Percentiles rank a stretch among this genome's conserved stretches.
These are phyloP conservation scores for Athrips mouffetella DNA, from an alignment of 2,888 invertebrate genomes.

Conservation along the genomic window DNA sequence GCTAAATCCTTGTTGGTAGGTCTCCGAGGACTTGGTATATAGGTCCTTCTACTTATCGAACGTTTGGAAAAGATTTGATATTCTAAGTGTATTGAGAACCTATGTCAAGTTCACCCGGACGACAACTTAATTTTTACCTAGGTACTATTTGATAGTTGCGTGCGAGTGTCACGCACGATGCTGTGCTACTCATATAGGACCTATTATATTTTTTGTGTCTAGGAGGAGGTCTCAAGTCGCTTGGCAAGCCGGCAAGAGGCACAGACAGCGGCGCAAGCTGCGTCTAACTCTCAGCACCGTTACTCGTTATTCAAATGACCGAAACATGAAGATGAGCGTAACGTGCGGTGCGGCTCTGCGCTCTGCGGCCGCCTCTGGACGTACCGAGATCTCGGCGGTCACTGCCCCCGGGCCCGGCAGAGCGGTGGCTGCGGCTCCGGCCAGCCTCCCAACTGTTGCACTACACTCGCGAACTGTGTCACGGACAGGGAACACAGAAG, in stretches of 20 bases:
- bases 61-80: too few species aligned
- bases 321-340: constrained; percentile 17
- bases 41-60: too few species aligned
- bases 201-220: too few species aligned
- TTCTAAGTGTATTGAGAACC: too few species aligned
- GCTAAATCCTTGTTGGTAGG: too few species aligned
- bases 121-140: neutral
- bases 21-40: too few species aligned
- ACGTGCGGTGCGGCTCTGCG: too few species aligned
- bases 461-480: constrained; percentile 2
- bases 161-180: neutral
- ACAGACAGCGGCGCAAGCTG: neutral
- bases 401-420: constrained; percentile 39
- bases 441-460: constrained; percentile 3
- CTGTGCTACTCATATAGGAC: too few species aligned
- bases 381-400: constrained; percentile 41
- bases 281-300: constrained; percentile 16
- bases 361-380: constrained; percentile 13
- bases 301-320: constrained; percentile 24
- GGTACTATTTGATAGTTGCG: neutral
- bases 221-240: neutral
- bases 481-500: neutral
- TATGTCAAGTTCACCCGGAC: too few species aligned
- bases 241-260: neutral
- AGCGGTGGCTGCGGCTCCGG: constrained; percentile 9